phyloP scores from a whole-genome alignment of 2,113 vertebrate species.

The Hypomesus transpacificus region DNA sequence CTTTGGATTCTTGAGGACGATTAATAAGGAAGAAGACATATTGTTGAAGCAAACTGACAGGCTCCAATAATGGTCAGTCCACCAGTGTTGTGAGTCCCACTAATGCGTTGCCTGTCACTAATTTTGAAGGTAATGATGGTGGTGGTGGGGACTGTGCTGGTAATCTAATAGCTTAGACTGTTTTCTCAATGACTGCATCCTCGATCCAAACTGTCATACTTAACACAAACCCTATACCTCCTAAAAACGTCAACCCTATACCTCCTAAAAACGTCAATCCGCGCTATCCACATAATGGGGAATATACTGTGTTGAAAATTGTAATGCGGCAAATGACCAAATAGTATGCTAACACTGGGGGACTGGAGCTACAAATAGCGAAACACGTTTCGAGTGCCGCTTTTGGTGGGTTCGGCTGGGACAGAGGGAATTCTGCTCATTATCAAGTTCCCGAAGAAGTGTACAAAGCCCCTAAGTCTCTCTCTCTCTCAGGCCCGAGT shows the following conservation, averaged over 20 bases:
- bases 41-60: conserved; percentile 31
- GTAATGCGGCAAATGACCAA: too few relatives aligned
- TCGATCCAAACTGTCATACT: neutral
- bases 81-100: conserved; percentile 28
- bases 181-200: neutral
- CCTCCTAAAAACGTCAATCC: too few relatives aligned
- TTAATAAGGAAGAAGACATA: conserved; percentile 30
- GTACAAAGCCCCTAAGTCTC: conserved; percentile 39
- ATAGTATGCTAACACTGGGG: too few relatives aligned
- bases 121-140: conserved; percentile 28
- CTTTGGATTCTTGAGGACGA: neutral
- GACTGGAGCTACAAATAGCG: conserved; percentile 1
- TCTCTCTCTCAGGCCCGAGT: conserved; percentile 33
- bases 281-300: too few relatives aligned
- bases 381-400: conserved; percentile 55
- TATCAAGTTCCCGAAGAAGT: conserved; percentile 60
- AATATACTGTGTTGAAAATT: too few relatives aligned
- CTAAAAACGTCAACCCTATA: too few relatives aligned
- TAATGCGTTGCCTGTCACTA: conserved; percentile 22
- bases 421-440: conserved; percentile 52
- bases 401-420: conserved; percentile 41
- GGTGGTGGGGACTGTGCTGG: neutral
- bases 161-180: neutral
- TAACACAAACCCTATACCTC: too few relatives aligned
- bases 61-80: conserved; percentile 30